Evolutionary conservation across 1,140 invertebrate species (phyloP), one percentile per base, ranked within the genome.

Genomic region (Periplaneta americana): DNA sequence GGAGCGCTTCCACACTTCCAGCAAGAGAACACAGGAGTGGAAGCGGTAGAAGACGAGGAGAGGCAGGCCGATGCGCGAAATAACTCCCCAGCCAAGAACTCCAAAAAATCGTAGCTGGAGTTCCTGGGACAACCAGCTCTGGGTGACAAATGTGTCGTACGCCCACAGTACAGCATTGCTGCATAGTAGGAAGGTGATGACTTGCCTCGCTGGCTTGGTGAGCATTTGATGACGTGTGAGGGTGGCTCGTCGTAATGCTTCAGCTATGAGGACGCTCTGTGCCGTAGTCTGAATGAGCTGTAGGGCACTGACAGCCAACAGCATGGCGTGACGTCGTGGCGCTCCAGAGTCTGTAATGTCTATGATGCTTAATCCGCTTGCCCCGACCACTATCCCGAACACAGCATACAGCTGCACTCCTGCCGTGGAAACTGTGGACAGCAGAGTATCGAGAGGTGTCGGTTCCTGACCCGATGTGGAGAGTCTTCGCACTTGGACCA

Each of bases 21-120:
- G 88, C 15, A 95, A 86, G 80, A 93, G 88, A 22, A 94, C 92
- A 75, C 91, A 92, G 11, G 93, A 93, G 85, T 95, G 94, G 86
- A 95, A 95, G 36, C 93, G 88, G 82, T 92, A 94, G 84, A 94
- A 93, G 33, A 94, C 93, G 4, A 93, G 85, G 0, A 94, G 86
- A 0, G 94, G 94, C 35, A 94, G 85, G 6, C 92, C 90, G 28
- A 93, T 88, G 81, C 92, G 88, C 0, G 91, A 92, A 75, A 95
- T 89, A 9, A 94, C 89, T 33, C 92, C 92, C 94, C 94, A 95
- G 0, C 18, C 80, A 28, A 82, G 81, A 17, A 92, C 88, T 2
- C 93, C 93, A 85, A 93, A 94, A 86, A 93, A 94, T 18, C 89
- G 85, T 3, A 91, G 85, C 75, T 93, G 92, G 5, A 92, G 82